Percentiles rank a stretch among this genome's conserved stretches.
Evolutionary conservation across 53 echinoderm and acorn worm species (phyloP).

Genomic region (Astropecten irregularis): DNA sequence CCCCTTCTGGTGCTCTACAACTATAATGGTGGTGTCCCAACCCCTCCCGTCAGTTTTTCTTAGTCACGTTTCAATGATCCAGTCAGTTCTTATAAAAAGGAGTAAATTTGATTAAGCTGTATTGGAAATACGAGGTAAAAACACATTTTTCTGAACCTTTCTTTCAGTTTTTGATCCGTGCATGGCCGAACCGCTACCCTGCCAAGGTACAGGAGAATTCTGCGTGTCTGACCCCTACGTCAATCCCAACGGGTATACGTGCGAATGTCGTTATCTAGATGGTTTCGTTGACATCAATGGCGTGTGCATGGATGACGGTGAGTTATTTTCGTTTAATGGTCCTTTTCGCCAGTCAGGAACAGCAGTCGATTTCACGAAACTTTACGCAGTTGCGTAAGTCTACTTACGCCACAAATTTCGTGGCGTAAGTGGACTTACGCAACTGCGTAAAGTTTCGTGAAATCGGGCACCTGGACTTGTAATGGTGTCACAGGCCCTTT

Average conservation of each 20-base stretch:
- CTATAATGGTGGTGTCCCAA: too few species aligned
- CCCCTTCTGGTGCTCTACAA: too few species aligned
- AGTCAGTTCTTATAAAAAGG: background rate
- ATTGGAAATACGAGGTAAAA: background rate
- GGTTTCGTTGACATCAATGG: background rate
- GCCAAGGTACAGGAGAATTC: background rate
- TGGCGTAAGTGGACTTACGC: too few species aligned
- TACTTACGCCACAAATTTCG: too few species aligned
- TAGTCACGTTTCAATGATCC: background rate
- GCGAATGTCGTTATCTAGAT: slow-evolving; percentile 5
- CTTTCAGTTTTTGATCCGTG: background rate
- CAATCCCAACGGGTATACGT: background rate
- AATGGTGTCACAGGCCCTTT: too few species aligned
- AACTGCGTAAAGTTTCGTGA: too few species aligned
- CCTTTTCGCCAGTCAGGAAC: too few species aligned
- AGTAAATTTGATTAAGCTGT: background rate
- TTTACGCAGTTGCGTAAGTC: too few species aligned
- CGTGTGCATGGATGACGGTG: background rate
- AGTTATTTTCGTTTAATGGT: too few species aligned
- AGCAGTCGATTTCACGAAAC: too few species aligned
- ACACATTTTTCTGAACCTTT: background rate
- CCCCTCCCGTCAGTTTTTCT: too few species aligned
- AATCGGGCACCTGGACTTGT: too few species aligned
- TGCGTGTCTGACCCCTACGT: background rate
- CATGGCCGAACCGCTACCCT: background rate